Percentiles rank a stretch among this genome's conserved stretches.
Evolutionary conservation across 2,113 vertebrate species (phyloP).

Genomic region (Chloebia gouldiae): DNA sequence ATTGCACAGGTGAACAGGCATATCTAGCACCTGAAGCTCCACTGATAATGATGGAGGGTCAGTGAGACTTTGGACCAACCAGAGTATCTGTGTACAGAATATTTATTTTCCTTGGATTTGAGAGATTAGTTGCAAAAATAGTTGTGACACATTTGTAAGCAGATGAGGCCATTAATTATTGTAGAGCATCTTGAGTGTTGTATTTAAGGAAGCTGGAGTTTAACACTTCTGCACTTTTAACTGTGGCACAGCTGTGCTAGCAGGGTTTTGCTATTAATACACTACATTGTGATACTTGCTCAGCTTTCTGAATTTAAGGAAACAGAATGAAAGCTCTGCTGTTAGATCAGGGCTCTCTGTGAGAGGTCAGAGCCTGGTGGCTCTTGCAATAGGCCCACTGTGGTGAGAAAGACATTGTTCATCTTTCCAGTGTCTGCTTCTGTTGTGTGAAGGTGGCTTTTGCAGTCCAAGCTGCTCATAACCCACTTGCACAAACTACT

Average conservation of each 20-base stretch:
- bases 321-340: not conserved
- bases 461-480: not conserved
- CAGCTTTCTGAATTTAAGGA: not conserved
- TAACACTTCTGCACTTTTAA: not conserved
- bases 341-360: not conserved
- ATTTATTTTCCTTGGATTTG: not conserved
- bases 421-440: not conserved
- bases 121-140: not conserved
- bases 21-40: not conserved
- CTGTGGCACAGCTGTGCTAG: not conserved
- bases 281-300: not conserved
- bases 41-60: not conserved
- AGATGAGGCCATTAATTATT: not conserved
- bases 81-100: not conserved
- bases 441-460: not conserved
- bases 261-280: not conserved
- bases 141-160: not conserved
- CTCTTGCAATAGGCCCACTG: rapidly evolving
- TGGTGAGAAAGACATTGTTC: not conserved
- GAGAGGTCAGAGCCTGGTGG: not conserved
- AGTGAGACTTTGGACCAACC: not conserved
- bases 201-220: not conserved
- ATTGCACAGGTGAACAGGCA: not conserved
- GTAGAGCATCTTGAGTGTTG: not conserved
- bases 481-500: not conserved